Conservation (phyloP, 1,140 invertebrate species). For the Helicoverpa zea region DNA sequence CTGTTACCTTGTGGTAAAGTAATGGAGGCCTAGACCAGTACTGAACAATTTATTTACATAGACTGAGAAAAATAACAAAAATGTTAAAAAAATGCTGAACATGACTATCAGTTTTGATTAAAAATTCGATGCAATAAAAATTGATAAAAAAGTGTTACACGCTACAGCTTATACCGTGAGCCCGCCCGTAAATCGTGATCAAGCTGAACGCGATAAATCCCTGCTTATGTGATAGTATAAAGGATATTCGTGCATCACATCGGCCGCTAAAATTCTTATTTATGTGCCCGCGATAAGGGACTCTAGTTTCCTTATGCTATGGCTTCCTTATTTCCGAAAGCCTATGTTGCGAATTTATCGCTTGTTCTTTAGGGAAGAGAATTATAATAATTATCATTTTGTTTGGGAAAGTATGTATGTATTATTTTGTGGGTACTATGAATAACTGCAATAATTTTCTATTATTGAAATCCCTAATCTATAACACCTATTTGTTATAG, state of each 20-base stretch:
- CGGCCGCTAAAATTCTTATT: constrained; percentile 49
- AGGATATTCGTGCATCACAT: constrained; percentile 47
- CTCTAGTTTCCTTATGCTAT: constrained; percentile 47
- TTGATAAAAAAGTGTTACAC: not conserved
- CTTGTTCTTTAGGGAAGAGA: not conserved
- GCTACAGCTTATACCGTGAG: not conserved
- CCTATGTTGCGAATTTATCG: constrained; percentile 5
- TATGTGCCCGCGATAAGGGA: constrained; percentile 48
- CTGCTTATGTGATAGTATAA: constrained; percentile 48
- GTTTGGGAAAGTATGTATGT: not conserved
- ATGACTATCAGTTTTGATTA: too few relatives aligned
- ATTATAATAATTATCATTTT: not conserved
- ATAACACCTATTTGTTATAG: too few relatives aligned
- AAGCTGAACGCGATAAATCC: constrained; percentile 48
- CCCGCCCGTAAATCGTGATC: constrained; percentile 43
- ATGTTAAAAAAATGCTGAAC: too few relatives aligned
- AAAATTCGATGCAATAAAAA: too few relatives aligned
- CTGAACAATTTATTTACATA: too few relatives aligned
- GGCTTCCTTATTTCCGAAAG: constrained; percentile 25
- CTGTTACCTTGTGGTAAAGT: too few relatives aligned
- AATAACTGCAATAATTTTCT: too few relatives aligned
- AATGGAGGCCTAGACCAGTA: too few relatives aligned
- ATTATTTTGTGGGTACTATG: too few relatives aligned
- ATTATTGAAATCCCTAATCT: too few relatives aligned
- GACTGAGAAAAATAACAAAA: too few relatives aligned